Conservation (phyloP, 2,113 vertebrate genomes). For the Cottus gobio region DNA sequence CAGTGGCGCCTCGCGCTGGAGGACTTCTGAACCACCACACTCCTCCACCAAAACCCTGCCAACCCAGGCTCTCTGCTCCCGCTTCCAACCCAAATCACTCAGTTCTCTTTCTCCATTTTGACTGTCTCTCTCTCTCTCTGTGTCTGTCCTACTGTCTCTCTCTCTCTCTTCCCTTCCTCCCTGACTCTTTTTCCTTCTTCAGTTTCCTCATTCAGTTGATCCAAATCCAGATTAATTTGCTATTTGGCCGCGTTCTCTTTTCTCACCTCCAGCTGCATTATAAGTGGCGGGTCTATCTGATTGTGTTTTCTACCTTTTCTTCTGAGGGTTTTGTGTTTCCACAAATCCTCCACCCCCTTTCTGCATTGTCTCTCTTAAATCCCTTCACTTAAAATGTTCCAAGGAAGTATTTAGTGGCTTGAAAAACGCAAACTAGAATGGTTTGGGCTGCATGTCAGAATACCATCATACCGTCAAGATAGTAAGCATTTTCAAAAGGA, state of each 20-base stretch:
- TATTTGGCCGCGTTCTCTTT: slow-evolving; percentile 44
- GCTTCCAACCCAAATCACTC: slow-evolving; percentile 81
- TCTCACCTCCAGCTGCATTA: slow-evolving; percentile 40
- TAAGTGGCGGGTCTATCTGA: slow-evolving; percentile 44
- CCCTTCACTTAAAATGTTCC: slow-evolving; percentile 77
- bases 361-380: slow-evolving; percentile 64
- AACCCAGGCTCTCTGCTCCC: slow-evolving; percentile 79
- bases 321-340: slow-evolving; percentile 48
- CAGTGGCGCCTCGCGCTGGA: slow-evolving; percentile 90
- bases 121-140: slow-evolving; percentile 49
- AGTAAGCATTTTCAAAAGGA: slow-evolving; percentile 70
- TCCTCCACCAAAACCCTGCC: slow-evolving; percentile 86
- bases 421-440: slow-evolving; percentile 60
- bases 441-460: slow-evolving; percentile 73
- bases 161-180: slow-evolving; percentile 44
- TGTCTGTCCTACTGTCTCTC: slow-evolving; percentile 7
- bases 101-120: slow-evolving; percentile 68
- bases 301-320: slow-evolving; percentile 57
- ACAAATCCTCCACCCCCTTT: slow-evolving; percentile 33
- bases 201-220: slow-evolving; percentile 65
- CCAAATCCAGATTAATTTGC: slow-evolving; percentile 65
- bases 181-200: slow-evolving; percentile 50
- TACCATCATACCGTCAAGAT: slow-evolving; percentile 64
- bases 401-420: slow-evolving; percentile 82
- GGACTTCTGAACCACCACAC: slow-evolving; percentile 93